Evolutionary conservation across 2,797 vertebrate genomes (phyloP), one percentile per base, ranked within the genome.

Genomic region (Danio kyathit): DNA sequence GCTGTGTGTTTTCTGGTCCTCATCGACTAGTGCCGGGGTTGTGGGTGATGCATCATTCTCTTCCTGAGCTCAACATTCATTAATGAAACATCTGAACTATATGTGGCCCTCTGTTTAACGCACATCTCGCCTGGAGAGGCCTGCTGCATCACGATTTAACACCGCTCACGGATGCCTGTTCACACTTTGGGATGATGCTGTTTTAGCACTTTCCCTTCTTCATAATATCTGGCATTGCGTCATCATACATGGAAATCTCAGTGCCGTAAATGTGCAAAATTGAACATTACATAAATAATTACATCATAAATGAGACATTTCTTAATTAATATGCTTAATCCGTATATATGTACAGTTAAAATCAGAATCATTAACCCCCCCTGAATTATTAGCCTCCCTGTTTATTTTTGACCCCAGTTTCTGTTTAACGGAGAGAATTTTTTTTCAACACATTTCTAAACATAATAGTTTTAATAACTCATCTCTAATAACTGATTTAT

Each of bases 1-100:
- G 81, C 54, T 11, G 44, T 69, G 82, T 80, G 77, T 74, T 60
- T 60, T 71, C 44, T 74, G 73, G 21, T 77, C 74, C 49, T 59
- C 67, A 71, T 66, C 52, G 43, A 77, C 63, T 77, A 65, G 49
- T 7, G 14, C 56, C 49, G 61, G 75, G 69, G 61, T 61, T 66
- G 73, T 76, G 46, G 73, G 59, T 75, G 79, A 86, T 81, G 74
- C 57, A 76, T 84, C 70, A 64, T 72, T 38, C 78, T 76, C 63
- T 74, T 76, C 56, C 61, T 57, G 3, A 29, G 57, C 65, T 41
- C 71, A 82, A 59, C 57, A 73, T 79, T 84, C 70, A 87, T 86
- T 76, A 61, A 83, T 83, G 76, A 74, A 82, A 84, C 46, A 54
- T 65, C 56, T 60, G 43, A 82, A 74, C 38, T 43, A 48, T 29